Conservation (phyloP, 2,113 vertebrate genomes). For the Ammodytes dubius region DNA sequence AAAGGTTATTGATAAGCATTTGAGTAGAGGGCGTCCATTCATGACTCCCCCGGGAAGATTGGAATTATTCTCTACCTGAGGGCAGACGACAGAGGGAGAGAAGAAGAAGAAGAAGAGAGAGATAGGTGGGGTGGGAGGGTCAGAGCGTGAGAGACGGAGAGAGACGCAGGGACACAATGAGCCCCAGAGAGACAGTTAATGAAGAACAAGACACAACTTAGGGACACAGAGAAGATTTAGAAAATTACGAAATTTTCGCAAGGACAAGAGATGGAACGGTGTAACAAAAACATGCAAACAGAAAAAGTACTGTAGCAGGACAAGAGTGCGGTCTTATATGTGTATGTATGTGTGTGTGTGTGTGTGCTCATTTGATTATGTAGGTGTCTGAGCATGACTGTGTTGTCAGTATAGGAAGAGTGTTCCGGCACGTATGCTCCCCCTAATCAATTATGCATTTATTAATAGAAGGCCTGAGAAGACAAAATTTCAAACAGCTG, state of each 20-base stretch:
- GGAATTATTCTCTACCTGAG: conserved; percentile 82
- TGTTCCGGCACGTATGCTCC: conserved; percentile 76
- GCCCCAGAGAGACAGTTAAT: conserved; percentile 55
- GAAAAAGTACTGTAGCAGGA: conserved; percentile 21
- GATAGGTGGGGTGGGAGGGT: conserved; percentile 58
- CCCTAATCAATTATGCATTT: conserved; percentile 85
- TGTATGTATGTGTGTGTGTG: conserved; percentile 33
- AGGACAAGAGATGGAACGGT: conserved; percentile 51
- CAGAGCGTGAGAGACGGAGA: conserved; percentile 37
- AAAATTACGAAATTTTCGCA: conserved; percentile 45
- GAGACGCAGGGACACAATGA: conserved; percentile 51
- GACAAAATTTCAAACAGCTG: conserved; percentile 84
- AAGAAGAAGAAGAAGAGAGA: conserved; percentile 52
- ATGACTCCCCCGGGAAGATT: conserved; percentile 82
- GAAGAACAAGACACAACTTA: conserved; percentile 37
- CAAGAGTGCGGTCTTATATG: conserved; percentile 34
- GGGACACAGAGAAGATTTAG: conserved; percentile 29
- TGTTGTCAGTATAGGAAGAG: conserved; percentile 67
- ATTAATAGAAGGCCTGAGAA: conserved; percentile 85
- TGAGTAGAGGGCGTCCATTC: conserved; percentile 84
- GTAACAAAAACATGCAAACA: conserved; percentile 40
- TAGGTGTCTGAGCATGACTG: conserved; percentile 48
- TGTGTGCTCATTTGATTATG: conserved; percentile 20
- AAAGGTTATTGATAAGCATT: conserved; percentile 88
- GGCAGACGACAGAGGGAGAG: conserved; percentile 70